Evolutionary conservation across 1,140 invertebrate genomes (phyloP), one percentile per base, ranked within the genome.

Genomic region (Papilio glaucus): DNA sequence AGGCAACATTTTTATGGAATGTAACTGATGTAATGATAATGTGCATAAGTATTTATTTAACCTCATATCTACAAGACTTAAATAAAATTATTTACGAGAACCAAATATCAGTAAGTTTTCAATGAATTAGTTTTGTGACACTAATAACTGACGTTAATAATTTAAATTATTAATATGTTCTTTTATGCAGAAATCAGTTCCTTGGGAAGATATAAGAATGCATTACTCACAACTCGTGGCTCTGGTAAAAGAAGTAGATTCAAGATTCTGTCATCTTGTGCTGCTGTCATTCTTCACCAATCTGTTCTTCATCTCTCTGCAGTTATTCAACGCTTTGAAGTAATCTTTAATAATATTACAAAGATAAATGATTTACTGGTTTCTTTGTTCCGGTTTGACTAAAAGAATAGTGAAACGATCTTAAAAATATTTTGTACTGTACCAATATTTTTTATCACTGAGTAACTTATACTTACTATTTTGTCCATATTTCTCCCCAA

Each of bases 231-330:
- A 72, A 9, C 13, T 78, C 0, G 76, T 79, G 7, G 33, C 70
- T 18, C 18, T 79, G 4, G 71, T 79, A 1, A 79, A 76, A 53
- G 18, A 75, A 42, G 76, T 82, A 1, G 77, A 84, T 41, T 24
- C 18, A 10, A 72, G 73, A 18, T 42, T 84, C 18, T 73, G 75
- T 8, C 70, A 38, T 10, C 77, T 82, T 6, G 72, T 84, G 10
- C 61, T 84, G 0, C 21, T 78, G 10, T 76, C 83, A 8, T 79
- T 78, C 12, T 81, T 84, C 61, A 78, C 67, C 0, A 75, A 84
- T 45, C 15, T 82, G 4, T 82, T 78, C 39, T 84, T 77, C 38
- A 77, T 84, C 0, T 84, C 77, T 24, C 12, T 72, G n/a, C 83
- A 84, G 41, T 29, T 84, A 4, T 84, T 79, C 60, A 76, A 80